Base-by-base conservation (phyloP, 2,888 invertebrate species). In the Terebella lapidaria region DNA sequence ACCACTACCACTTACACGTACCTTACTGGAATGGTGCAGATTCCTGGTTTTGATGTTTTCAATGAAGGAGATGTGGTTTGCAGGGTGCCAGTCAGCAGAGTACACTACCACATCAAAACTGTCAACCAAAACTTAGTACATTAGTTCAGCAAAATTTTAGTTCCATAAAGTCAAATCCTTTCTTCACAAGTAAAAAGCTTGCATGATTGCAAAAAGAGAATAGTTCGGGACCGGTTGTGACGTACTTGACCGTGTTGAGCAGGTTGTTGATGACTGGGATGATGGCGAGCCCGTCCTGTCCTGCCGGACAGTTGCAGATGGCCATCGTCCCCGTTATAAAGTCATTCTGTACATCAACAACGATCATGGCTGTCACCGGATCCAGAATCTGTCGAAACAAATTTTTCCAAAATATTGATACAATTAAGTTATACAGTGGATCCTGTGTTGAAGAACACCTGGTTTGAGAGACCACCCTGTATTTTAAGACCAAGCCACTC, bases 341-440 rank as follows among this genome's bases (percentile, higher is more conserved):
- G 83, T 97, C 96, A 82, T 97, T 96, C 84, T 97, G 96, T 28
- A 96, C 94, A 81, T 97, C 96, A 65, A 97, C 92, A 63, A 96
- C 87, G 66, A 97, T 84, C 78, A 97, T 89, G 26, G 90, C 94
- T 20, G 73, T 70, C 26, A 74, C 72, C 27, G 78, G 77, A 51
- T 71, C 70, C 47, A 78, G 62, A 15, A 76, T 58, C 70, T 68
- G 42, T n/a, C 10, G n/a, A 35, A n/a, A 35, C 10, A 35, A 10
- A 35, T 35, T n/a, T n/a, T n/a, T n/a, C 10, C 42, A 35, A 35
- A 10, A 35, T 35, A 35, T 15, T 35, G 42, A n/a, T n/a, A 15
- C n/a, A 35, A 35, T 35, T n/a, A 35, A 35, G n/a, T 35, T 35
- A 10, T 35, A 15, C 42, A 35, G 42, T 10, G n/a, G 10, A 35